Conservation (phyloP, 2,113 vertebrate species). For the Cervus canadensis region DNA sequence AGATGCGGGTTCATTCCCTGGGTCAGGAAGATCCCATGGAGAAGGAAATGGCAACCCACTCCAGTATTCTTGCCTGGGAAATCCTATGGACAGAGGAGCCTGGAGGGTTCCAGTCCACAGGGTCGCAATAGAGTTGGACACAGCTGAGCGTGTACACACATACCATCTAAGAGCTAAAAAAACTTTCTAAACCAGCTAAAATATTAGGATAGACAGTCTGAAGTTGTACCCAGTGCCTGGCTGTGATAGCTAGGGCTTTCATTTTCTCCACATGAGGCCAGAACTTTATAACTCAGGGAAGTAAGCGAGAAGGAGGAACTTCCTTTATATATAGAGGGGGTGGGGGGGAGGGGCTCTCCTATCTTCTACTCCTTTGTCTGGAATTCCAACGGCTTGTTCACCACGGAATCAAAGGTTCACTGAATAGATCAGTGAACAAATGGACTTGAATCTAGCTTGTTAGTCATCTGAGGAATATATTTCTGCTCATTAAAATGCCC, state of each 20-base stretch:
- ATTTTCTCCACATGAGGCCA: not conserved
- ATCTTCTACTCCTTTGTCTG: not conserved
- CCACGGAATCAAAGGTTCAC: not conserved
- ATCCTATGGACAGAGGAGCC: not conserved
- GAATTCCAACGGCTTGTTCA: not conserved
- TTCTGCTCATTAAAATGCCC: not conserved
- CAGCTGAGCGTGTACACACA: not conserved
- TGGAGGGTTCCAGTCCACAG: not conserved
- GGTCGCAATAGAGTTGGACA: not conserved
- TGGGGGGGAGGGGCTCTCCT: not conserved
- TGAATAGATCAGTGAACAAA: not conserved
- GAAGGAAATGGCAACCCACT: not conserved
- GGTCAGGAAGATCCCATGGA: not conserved
- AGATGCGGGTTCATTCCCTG: not conserved
- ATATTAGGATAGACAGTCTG: not conserved
- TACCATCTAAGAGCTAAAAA: not conserved
- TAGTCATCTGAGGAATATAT: not conserved
- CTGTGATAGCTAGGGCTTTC: not conserved
- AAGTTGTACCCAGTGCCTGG: not conserved
- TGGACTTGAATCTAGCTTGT: not conserved
- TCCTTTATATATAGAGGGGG: not conserved
- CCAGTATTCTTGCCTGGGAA: not conserved
- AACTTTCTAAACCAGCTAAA: not conserved
- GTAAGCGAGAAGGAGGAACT: not conserved
- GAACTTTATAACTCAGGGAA: not conserved